phyloP scores from a whole-genome alignment of 1,140 invertebrate species.

The Ephestia elutella region DNA sequence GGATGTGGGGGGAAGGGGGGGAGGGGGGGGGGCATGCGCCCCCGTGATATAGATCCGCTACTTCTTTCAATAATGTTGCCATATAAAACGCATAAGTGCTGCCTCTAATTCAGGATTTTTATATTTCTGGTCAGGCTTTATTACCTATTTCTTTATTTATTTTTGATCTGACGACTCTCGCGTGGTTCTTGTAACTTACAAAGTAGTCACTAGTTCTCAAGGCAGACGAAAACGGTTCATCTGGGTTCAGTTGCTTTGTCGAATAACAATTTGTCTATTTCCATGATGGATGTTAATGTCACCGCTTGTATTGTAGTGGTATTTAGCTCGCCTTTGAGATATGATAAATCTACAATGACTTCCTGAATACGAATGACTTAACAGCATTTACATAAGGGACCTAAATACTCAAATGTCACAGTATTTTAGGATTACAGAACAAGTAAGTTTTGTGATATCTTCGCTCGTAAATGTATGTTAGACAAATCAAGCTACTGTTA shows the following conservation, averaged over 20 bases:
- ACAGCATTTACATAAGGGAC: conserved; percentile 9
- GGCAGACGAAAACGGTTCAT: not conserved
- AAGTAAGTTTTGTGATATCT: not conserved
- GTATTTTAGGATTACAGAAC: not conserved
- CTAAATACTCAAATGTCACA: conserved; percentile 11
- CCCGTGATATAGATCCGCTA: no score
- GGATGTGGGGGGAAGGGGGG: no score
- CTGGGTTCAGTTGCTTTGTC: conserved; percentile 26
- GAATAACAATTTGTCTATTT: conserved; percentile 41
- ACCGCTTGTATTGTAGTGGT: conserved; percentile 35
- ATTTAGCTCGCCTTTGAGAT: conserved; percentile 40
- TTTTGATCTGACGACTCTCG: no score
- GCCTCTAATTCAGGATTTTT: no score
- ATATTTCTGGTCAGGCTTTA: no score
- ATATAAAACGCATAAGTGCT: no score
- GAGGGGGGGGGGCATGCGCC: no score
- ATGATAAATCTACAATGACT: conserved; percentile 36
- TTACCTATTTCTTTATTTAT: no score
- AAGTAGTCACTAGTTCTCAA: no score
- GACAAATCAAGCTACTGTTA: not conserved
- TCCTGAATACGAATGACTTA: conserved; percentile 25
- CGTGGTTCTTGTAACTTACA: no score
- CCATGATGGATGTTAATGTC: conserved; percentile 38
- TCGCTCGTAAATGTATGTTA: not conserved
- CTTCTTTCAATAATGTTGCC: no score